These are phyloP conservation scores for Unio delphinus DNA, from an alignment of 2,888 invertebrate species.

Conservation along the genomic window DNA sequence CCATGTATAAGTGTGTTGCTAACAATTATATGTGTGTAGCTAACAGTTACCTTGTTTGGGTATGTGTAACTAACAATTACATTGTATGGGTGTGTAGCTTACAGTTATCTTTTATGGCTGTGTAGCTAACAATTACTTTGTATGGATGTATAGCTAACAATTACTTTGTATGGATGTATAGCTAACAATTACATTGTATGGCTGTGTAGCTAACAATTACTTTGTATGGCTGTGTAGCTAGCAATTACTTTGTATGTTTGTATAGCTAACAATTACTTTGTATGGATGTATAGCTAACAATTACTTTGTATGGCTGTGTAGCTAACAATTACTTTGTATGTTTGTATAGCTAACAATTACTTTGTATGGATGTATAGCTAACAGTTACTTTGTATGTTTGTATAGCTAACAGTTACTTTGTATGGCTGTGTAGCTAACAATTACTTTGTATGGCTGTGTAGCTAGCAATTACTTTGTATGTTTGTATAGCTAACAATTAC, in stretches of 20 bases:
- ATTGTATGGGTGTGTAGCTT: neutral
- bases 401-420: no score
- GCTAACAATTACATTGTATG: no score
- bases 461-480: no score
- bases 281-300: no score
- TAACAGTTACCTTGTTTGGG: neutral
- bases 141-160: neutral
- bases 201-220: neutral
- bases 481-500: no score
- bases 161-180: no score
- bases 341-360: slow-evolving; percentile 13
- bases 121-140: neutral
- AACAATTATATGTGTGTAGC: neutral
- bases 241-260: neutral
- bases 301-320: no score
- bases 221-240: slow-evolving; percentile 15
- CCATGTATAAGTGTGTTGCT: no score
- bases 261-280: neutral
- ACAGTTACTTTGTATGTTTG: no score
- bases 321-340: neutral
- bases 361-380: no score
- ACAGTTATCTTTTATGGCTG: slow-evolving; percentile 14
- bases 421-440: no score
- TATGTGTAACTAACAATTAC: neutral
- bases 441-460: no score